Percentiles rank a stretch among this genome's conserved stretches.
Conservation (phyloP, 2,888 invertebrate species). For the Sinodicranocentrus sp. region DNA sequence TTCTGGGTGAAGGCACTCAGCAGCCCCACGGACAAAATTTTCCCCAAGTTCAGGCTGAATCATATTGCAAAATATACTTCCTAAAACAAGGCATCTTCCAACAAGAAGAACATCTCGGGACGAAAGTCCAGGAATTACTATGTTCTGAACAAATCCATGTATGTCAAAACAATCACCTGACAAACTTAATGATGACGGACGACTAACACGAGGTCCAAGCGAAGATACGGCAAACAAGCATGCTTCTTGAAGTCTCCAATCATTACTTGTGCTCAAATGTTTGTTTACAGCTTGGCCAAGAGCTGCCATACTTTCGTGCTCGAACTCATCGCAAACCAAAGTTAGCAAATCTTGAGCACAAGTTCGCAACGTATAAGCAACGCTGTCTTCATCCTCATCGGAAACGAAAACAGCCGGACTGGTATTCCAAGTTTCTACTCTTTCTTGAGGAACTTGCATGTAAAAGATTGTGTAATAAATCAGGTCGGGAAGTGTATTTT, state of each 20-base stretch:
- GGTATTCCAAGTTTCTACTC: constrained; percentile 79
- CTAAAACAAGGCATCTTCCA: constrained; percentile 75
- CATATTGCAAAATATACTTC: constrained; percentile 75
- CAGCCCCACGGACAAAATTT: constrained; percentile 74
- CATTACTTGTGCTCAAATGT: constrained; percentile 79
- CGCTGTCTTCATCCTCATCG: constrained; percentile 81
- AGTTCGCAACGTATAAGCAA: constrained; percentile 80
- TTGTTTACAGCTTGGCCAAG: constrained; percentile 79
- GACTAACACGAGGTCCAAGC: constrained; percentile 73
- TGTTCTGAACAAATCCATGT: constrained; percentile 76
- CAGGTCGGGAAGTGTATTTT: constrained; percentile 80
- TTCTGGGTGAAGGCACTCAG: constrained; percentile 73
- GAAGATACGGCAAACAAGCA: constrained; percentile 79
- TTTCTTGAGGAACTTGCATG: constrained; percentile 80
- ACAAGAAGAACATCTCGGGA: constrained; percentile 73
- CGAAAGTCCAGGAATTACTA: constrained; percentile 75
- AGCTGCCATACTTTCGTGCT: constrained; percentile 78
- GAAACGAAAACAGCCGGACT: constrained; percentile 81
- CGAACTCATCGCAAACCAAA: constrained; percentile 79
- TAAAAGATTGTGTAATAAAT: constrained; percentile 80
- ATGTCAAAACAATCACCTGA: constrained; percentile 72
- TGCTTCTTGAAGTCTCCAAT: constrained; percentile 78
- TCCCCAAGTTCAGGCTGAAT: constrained; percentile 73
- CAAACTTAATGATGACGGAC: constrained; percentile 48
- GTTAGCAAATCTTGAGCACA: constrained; percentile 80